Conservation (phyloP, 2,888 invertebrate species). For the Cordilura impudica region DNA sequence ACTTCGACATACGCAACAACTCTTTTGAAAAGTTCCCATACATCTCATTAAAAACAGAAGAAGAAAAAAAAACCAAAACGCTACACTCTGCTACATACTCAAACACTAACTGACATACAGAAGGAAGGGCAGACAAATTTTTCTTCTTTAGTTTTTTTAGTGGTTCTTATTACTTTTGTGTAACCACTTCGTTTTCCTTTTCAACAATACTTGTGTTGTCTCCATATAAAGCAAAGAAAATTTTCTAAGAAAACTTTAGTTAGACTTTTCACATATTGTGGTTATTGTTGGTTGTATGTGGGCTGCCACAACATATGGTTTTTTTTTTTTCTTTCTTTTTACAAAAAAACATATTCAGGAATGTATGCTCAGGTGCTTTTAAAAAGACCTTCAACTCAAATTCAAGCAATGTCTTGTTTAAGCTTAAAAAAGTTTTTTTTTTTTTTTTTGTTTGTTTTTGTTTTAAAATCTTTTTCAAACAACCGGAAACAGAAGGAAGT, state of each 20-base stretch:
- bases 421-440: too few species aligned
- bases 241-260: too few species aligned
- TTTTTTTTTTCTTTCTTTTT: background rate
- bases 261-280: too few species aligned
- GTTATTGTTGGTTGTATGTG: background rate
- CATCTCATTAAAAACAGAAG: background rate
- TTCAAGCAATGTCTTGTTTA: too few species aligned
- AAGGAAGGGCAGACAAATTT: background rate
- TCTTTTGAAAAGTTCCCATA: background rate
- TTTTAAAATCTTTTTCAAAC: background rate
- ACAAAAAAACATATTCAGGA: too few species aligned
- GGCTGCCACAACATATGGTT: background rate
- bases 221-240: too few species aligned
- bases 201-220: too few species aligned
- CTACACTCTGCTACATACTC: too few species aligned
- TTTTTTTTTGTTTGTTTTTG: too few species aligned
- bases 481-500: constrained; percentile 18
- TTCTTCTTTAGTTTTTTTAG: constrained; percentile 14
- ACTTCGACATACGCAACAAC: too few species aligned
- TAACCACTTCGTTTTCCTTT: too few species aligned
- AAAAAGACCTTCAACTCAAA: constrained; percentile 3
- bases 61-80: too few species aligned
- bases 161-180: background rate
- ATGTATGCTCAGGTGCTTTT: constrained; percentile 7
- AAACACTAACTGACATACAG: background rate